Evolutionary conservation across 1,140 invertebrate genomes (phyloP).

Genomic region (Zophobas atratus): DNA sequence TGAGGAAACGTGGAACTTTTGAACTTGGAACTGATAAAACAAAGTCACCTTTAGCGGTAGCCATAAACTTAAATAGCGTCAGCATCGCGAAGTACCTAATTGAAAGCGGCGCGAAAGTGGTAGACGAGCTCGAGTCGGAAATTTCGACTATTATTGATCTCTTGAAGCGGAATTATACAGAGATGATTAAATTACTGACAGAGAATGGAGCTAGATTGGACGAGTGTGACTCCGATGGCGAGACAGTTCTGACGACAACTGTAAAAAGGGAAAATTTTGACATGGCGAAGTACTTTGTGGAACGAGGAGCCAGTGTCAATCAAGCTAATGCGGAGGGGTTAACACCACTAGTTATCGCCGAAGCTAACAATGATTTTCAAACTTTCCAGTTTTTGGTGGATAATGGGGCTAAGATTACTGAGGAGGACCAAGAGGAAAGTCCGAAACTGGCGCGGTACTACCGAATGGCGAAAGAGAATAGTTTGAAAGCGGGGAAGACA

Average conservation of each 20-base stretch:
- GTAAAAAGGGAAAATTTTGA: not conserved
- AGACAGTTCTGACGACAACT: not conserved
- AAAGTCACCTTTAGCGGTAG: too few relatives aligned
- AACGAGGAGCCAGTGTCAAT: constrained; percentile 35
- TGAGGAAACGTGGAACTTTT: not conserved
- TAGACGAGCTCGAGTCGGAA: not conserved
- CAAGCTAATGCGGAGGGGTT: not conserved
- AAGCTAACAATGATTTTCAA: not conserved
- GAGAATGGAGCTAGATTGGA: not conserved
- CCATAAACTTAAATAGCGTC: not conserved
- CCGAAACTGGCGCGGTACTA: too few relatives aligned
- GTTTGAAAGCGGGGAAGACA: too few relatives aligned
- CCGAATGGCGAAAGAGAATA: too few relatives aligned
- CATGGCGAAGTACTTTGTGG: constrained; percentile 1
- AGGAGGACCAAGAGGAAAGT: too few relatives aligned
- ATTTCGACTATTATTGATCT: too few relatives aligned
- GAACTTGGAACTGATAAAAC: not conserved
- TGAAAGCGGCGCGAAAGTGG: not conserved
- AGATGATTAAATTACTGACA: not conserved
- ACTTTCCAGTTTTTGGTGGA: not conserved
- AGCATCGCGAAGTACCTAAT: not conserved
- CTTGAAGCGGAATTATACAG: not conserved
- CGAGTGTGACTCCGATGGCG: not conserved
- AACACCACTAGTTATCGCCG: not conserved
- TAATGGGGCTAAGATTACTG: not conserved